Conservation (phyloP, 2,113 vertebrate genomes). For the Tychaedon coryphoeus region DNA sequence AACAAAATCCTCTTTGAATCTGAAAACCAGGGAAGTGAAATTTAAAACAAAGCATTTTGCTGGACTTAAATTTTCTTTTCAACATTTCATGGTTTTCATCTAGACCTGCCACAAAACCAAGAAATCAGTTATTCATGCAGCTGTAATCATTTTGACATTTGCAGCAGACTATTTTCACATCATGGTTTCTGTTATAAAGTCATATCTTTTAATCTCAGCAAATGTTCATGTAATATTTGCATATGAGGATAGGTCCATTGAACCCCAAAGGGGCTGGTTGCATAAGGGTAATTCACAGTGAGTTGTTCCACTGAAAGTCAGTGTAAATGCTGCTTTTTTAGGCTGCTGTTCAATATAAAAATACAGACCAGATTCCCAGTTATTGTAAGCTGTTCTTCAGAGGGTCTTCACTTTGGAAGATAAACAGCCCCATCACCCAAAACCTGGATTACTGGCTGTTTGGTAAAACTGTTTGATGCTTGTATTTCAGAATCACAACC, state of each 20-base stretch:
- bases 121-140: background rate
- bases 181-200: background rate
- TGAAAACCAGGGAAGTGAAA: background rate
- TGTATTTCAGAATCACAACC: constrained; percentile 90
- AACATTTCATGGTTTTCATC: background rate
- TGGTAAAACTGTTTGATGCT: background rate
- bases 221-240: background rate
- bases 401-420: background rate
- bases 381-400: background rate
- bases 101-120: background rate
- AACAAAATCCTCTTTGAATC: background rate
- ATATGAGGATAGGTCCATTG: background rate
- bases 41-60: background rate
- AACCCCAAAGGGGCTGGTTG: background rate
- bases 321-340: background rate
- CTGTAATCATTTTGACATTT: background rate
- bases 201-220: background rate
- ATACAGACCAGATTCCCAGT: background rate
- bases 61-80: background rate
- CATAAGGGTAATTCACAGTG: background rate
- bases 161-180: background rate
- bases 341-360: background rate
- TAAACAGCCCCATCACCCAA: background rate
- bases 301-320: background rate
- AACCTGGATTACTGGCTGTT: background rate